A percentile compares a stretch with the other conserved stretches of the same genome.
Conservation (phyloP, 2,797 vertebrate species). For the Pangasius sanitwongsei region DNA sequence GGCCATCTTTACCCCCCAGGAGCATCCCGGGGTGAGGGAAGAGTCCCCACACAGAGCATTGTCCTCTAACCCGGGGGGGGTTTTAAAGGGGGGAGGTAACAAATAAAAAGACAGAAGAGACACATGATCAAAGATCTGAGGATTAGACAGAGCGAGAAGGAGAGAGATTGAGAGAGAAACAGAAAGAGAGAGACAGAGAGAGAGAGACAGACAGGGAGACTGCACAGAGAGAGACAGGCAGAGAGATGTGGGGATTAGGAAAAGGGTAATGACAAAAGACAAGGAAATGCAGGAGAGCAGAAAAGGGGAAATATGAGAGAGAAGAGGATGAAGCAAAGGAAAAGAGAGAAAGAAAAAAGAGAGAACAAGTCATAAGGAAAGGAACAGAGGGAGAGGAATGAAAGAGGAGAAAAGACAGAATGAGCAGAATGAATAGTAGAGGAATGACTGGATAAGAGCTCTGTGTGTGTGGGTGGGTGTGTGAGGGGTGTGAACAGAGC, state of each 20-base stretch:
- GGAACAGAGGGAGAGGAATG: slow-evolving; percentile 8
- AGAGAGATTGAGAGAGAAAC: slow-evolving; percentile 19
- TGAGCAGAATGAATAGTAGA: slow-evolving; percentile 23
- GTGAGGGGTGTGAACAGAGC: slow-evolving; percentile 49
- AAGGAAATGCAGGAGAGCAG: slow-evolving; percentile 1
- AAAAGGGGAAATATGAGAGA: slow-evolving; percentile 5
- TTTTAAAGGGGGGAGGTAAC: slow-evolving; percentile 26
- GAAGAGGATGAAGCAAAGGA: background rate
- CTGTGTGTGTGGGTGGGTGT: slow-evolving; percentile 23
- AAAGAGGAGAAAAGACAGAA: slow-evolving; percentile 30
- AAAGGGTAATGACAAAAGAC: slow-evolving; percentile 64
- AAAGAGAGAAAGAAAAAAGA: slow-evolving; percentile 7
- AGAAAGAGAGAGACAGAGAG: slow-evolving; percentile 31
- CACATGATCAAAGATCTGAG: slow-evolving; percentile 43
- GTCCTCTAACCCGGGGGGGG: slow-evolving; percentile 59
- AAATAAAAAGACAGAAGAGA: slow-evolving; percentile 40
- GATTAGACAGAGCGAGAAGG: slow-evolving; percentile 41
- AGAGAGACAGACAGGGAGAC: slow-evolving; percentile 44
- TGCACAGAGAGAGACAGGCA: slow-evolving; percentile 23
- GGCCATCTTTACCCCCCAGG: slow-evolving; percentile 56
- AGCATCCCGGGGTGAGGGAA: slow-evolving; percentile 72
- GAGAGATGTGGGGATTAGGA: slow-evolving; percentile 61
- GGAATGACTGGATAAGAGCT: slow-evolving; percentile 17
- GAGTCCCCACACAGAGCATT: slow-evolving; percentile 73
- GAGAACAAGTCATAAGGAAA: background rate